Evolutionary conservation across 2,113 vertebrate species (phyloP).

Genomic region (Phalacrocorax brasilianus): DNA sequence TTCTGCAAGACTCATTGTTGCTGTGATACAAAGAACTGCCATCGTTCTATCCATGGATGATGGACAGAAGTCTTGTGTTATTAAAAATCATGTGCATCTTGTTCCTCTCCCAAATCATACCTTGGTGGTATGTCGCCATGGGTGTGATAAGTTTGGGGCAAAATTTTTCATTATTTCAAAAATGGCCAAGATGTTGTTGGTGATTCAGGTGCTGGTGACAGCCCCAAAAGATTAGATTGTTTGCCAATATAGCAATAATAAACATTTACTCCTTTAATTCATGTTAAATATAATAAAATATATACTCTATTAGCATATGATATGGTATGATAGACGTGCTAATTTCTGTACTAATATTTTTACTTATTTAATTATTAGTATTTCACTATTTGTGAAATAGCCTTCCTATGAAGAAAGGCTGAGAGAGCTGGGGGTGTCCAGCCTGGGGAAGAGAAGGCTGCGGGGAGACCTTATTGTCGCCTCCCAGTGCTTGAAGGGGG

Average conservation of each 20-base stretch:
- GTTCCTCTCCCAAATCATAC: not conserved
- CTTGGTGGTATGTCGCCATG: not conserved
- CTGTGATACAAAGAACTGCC: not conserved
- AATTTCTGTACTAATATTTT: not conserved
- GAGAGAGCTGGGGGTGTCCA: no score
- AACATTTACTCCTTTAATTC: not conserved
- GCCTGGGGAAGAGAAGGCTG: no score
- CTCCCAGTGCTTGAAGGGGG: no score
- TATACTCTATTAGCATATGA: not conserved
- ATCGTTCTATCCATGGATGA: not conserved
- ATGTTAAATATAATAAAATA: not conserved
- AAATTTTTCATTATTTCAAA: not conserved
- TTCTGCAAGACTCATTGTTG: not conserved
- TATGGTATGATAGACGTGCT: not conserved
- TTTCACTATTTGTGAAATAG: not conserved
- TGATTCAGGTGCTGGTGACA: not conserved
- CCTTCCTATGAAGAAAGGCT: no score
- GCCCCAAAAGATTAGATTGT: not conserved
- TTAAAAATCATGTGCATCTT: not conserved
- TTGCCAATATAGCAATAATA: not conserved
- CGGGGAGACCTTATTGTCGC: no score
- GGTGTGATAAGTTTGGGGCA: not conserved
- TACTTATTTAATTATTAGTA: not conserved
- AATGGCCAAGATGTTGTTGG: not conserved
- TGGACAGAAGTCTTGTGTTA: not conserved